These are phyloP conservation scores for Henricia sp. DNA, from an alignment of 53 echinoderm and acorn worm species.

Conservation along the genomic window DNA sequence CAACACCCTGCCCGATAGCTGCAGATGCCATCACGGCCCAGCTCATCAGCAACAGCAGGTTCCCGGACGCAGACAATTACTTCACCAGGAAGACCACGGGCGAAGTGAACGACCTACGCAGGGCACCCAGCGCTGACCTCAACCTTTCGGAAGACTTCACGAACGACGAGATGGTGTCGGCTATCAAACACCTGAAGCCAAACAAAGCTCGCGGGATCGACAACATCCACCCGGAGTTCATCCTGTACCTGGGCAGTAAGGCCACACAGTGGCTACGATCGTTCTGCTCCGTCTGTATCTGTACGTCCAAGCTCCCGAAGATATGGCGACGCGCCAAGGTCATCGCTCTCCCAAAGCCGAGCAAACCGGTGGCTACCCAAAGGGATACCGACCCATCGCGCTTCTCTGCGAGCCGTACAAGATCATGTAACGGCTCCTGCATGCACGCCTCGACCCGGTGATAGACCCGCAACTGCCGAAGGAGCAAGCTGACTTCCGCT, in stretches of 20 bases:
- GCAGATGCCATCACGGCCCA: neutral
- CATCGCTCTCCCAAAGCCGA: slow-evolving; percentile 1
- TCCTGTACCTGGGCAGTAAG: neutral
- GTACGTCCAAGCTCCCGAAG: neutral
- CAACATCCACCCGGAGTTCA: slow-evolving; percentile 13
- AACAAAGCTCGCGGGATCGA: neutral
- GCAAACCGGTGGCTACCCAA: neutral
- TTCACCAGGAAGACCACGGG: neutral
- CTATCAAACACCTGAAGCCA: neutral
- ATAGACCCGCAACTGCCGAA: slow-evolving; percentile 6
- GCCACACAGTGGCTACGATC: neutral
- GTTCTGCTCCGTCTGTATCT: neutral
- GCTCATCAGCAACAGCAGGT: neutral
- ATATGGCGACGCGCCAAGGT: neutral
- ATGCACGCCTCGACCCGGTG: neutral
- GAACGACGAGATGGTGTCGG: neutral
- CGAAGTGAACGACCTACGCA: neutral
- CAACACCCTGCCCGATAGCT: neutral
- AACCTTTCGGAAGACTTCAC: neutral
- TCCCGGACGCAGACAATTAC: neutral
- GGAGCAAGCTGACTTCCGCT: slow-evolving; percentile 6
- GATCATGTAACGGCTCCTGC: slow-evolving; percentile 13
- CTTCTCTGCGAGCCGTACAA: slow-evolving; percentile 4
- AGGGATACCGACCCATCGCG: neutral
- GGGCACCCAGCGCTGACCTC: too few relatives aligned